Evolutionary conservation across 2,797 vertebrate genomes (phyloP).

Genomic region (Corythornis leucogaster): DNA sequence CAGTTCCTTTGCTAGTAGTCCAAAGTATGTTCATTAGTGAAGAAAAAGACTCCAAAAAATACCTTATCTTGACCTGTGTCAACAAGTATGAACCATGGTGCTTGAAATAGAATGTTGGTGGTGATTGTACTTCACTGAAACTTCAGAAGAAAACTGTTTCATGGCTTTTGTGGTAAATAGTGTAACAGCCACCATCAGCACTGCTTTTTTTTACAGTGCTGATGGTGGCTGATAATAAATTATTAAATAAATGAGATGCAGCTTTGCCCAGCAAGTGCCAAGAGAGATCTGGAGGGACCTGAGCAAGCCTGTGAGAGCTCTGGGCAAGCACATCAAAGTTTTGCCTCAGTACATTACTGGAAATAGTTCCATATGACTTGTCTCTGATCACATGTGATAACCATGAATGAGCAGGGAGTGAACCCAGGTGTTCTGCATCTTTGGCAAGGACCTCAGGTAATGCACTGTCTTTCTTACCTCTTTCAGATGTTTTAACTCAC

Average conservation of each 20-base stretch:
- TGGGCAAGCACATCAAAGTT: background rate
- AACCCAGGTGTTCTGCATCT: background rate
- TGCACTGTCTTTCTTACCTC: background rate
- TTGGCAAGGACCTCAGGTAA: background rate
- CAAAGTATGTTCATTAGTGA: accelerated
- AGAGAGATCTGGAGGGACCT: background rate
- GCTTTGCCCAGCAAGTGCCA: background rate
- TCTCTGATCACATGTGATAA: background rate
- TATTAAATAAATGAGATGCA: background rate
- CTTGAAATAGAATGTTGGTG: background rate
- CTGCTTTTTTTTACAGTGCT: background rate
- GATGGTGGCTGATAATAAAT: no score
- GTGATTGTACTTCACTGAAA: background rate
- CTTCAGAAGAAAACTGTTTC: background rate
- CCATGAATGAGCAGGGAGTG: background rate
- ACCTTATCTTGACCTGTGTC: background rate
- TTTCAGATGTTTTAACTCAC: background rate
- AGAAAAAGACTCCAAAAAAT: background rate
- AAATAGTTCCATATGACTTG: background rate
- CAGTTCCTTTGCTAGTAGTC: background rate
- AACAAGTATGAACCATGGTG: accelerated
- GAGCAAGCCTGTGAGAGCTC: accelerated
- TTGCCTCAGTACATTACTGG: background rate
- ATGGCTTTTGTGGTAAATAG: background rate
- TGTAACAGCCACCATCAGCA: background rate